These are phyloP conservation scores for Habrosyne pyritoides DNA, from an alignment of 2,888 invertebrate species.

Conservation along the genomic window DNA sequence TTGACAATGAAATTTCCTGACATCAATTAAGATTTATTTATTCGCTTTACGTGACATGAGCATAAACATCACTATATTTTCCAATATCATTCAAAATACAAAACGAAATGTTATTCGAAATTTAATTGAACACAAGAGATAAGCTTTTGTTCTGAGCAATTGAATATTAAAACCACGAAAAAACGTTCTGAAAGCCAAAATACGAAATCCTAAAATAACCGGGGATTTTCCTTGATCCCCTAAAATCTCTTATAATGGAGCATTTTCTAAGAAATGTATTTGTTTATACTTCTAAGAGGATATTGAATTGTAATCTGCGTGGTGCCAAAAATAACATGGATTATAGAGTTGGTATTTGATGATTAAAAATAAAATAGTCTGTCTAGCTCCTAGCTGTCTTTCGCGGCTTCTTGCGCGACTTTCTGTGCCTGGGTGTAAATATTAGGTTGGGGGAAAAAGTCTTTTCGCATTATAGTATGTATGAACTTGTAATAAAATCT, in stretches of 20 bases:
- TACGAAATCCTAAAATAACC: conserved; percentile 3
- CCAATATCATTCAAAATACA: no score
- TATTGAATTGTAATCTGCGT: background rate
- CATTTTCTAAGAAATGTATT: background rate
- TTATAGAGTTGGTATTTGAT: background rate
- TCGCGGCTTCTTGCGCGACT: no score
- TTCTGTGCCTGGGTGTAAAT: no score
- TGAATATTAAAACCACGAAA: background rate
- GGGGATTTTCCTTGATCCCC: background rate
- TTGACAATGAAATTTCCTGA: no score
- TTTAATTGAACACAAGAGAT: background rate
- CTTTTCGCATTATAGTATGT: no score
- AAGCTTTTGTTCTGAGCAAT: background rate
- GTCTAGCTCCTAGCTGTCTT: no score
- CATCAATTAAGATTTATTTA: no score
- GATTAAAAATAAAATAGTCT: background rate
- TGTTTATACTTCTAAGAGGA: background rate
- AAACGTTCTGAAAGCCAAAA: background rate
- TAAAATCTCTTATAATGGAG: conserved; percentile 1
- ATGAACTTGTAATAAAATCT: no score
- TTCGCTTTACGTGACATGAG: no score
- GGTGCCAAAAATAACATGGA: background rate
- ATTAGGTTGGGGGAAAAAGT: no score
- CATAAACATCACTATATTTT: no score
- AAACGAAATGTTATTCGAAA: background rate